A percentile compares a stretch with the other conserved stretches of the same genome.
These are phyloP conservation scores for Antennarius striatus DNA, from an alignment of 2,113 vertebrate species.

Conservation along the genomic window DNA sequence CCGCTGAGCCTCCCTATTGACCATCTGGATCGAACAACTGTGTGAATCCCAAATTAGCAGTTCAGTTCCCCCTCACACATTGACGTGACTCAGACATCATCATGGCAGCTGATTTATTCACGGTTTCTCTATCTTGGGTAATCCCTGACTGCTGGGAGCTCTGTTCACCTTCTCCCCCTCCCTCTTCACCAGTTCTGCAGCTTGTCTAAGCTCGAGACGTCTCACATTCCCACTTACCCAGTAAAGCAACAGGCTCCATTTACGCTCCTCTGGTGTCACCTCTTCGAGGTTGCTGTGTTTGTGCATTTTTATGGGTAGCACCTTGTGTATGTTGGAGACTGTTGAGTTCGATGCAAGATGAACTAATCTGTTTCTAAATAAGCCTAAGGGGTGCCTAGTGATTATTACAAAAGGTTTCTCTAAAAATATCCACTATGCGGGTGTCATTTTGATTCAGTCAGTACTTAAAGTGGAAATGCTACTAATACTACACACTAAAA, in stretches of 20 bases:
- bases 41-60: constrained; percentile 25
- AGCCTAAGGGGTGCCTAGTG: not conserved
- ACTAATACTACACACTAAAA: too few species aligned
- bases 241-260: constrained; percentile 78
- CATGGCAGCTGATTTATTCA: constrained; percentile 59
- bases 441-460: too few species aligned
- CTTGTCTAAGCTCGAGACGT: constrained; percentile 65
- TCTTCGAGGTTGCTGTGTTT: constrained; percentile 75
- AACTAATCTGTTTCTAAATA: constrained; percentile 31
- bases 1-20: constrained; percentile 7
- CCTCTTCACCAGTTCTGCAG: constrained; percentile 44
- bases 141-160: constrained; percentile 31
- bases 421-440: too few species aligned
- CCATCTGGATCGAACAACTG: constrained; percentile 5
- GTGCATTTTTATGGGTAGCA: constrained; percentile 70
- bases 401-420: not conserved
- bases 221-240: constrained; percentile 78
- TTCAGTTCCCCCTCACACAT: constrained; percentile 14
- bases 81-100: constrained; percentile 19
- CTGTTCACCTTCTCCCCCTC: not conserved
- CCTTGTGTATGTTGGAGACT: constrained; percentile 47
- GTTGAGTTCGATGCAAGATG: constrained; percentile 17
- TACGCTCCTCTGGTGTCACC: constrained; percentile 69
- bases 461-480: too few species aligned
- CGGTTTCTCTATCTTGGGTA: constrained; percentile 59